Conservation (phyloP, 2,797 vertebrate species). For the Steatocranus sp. region DNA sequence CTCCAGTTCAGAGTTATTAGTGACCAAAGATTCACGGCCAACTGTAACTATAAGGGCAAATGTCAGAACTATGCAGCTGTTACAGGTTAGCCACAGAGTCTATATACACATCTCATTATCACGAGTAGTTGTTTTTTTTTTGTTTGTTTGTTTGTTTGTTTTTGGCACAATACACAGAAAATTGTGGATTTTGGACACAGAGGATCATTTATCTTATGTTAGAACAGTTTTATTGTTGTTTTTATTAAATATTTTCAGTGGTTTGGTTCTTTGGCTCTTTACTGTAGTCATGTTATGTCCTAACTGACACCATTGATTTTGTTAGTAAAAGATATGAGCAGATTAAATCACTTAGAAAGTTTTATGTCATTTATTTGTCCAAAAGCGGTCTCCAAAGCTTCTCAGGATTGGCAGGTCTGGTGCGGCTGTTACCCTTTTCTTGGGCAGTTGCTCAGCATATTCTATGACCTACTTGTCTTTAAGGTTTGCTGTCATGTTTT, state of each 20-base stretch:
- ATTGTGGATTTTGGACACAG: background rate
- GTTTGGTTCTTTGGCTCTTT: background rate
- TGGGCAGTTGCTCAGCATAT: background rate
- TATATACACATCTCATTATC: background rate
- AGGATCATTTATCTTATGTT: background rate
- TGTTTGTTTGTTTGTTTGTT: no score
- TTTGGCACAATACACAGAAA: background rate
- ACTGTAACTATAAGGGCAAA: background rate
- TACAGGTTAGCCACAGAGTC: fast-evolving
- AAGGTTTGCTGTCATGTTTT: background rate
- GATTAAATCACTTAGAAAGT: background rate
- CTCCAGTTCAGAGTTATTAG: background rate
- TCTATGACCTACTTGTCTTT: background rate
- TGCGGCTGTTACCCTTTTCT: background rate
- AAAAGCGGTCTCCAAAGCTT: fast-evolving
- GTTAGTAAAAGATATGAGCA: background rate
- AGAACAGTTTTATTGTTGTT: background rate
- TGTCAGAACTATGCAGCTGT: background rate
- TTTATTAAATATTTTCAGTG: background rate
- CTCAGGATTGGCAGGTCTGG: background rate
- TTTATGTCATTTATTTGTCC: background rate
- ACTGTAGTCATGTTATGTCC: background rate
- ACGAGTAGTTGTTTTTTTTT: fast-evolving
- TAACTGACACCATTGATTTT: background rate
- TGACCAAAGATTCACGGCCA: background rate